These are phyloP conservation scores for Leucophenga varia DNA, from an alignment of 1,140 invertebrate species.

Conservation along the genomic window DNA sequence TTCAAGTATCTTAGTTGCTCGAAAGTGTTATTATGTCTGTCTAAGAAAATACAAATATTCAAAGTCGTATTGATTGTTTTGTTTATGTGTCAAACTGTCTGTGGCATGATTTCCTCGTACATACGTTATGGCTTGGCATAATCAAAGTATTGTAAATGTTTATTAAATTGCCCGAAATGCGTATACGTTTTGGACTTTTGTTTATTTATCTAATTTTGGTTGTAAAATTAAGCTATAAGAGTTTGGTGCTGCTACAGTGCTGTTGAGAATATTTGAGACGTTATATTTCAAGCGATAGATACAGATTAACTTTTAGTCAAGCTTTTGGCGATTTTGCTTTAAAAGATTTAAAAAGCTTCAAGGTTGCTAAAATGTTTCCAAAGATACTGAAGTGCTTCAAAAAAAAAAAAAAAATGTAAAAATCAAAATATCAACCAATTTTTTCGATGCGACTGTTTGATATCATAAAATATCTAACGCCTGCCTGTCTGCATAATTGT, in stretches of 20 bases:
- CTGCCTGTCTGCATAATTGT: constrained; percentile 53
- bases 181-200: constrained; percentile 29
- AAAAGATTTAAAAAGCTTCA: too few relatives aligned
- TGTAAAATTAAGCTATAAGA: constrained; percentile 47
- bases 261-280: too few relatives aligned
- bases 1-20: too few relatives aligned
- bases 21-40: too few relatives aligned
- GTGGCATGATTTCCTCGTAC: too few relatives aligned
- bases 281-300: constrained; percentile 8
- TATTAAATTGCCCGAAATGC: too few relatives aligned
- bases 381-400: background rate
- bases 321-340: too few relatives aligned
- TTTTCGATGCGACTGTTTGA: background rate
- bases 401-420: background rate
- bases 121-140: constrained; percentile 11
- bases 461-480: constrained; percentile 37
- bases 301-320: background rate
- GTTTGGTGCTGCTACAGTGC: background rate
- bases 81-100: too few relatives aligned
- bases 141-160: constrained; percentile 52
- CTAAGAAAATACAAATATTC: too few relatives aligned
- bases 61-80: too few relatives aligned
- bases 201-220: constrained; percentile 53
- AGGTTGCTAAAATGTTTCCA: background rate
- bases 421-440: constrained; percentile 2